Evolutionary conservation across 92 coral and sea anemone genomes (phyloP), one percentile per base, ranked within the genome.

Genomic region (Umimayanthus chanpuru): DNA sequence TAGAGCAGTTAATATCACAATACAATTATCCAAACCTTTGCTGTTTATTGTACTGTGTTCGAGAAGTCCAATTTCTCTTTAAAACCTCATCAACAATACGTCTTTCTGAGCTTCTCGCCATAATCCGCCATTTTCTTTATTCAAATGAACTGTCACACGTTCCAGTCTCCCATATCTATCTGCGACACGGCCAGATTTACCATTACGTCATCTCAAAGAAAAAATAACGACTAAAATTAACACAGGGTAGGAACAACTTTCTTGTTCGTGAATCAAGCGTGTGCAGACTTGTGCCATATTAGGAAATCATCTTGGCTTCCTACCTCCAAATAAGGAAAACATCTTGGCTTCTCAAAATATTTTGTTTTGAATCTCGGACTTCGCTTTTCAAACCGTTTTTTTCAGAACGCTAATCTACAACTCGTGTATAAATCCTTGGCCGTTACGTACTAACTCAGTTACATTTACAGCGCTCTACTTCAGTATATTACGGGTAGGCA

Each of bases 31-130:
- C 68, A 61, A 61, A 61, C 68, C 68, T 61, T 61, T 61, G 68
- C 68, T 61, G 68, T 61, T 61, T 61, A 61, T 61, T 61, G 68
- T 61, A 61, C 68, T 61, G 68, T 61, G 68, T 61, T 61, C 68
- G 68, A 61, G 68, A 61, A 61, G 68, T 61, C 68, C 68, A 61
- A 61, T 61, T 61, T 71, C 76, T 71, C 76, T 71, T 71, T 71
- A 71, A 71, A 71, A 71, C 76, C 30, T 71, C 76, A 20, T 71
- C 76, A 71, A 71, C 76, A 71, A 71, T 71, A 71, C 76, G 76
- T 71, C 76, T 71, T 71, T 71, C 76, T 71, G 76, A 71, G 76
- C 76, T 71, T 71, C 76, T 71, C 76, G 76, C 76, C 76, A 71
- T 29, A 71, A 71, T 71, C 76, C 30, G 76, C 76, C 76, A 71